These are phyloP conservation scores for Baronia brevicornis DNA, from an alignment of 2,888 invertebrate species.

Conservation along the genomic window DNA sequence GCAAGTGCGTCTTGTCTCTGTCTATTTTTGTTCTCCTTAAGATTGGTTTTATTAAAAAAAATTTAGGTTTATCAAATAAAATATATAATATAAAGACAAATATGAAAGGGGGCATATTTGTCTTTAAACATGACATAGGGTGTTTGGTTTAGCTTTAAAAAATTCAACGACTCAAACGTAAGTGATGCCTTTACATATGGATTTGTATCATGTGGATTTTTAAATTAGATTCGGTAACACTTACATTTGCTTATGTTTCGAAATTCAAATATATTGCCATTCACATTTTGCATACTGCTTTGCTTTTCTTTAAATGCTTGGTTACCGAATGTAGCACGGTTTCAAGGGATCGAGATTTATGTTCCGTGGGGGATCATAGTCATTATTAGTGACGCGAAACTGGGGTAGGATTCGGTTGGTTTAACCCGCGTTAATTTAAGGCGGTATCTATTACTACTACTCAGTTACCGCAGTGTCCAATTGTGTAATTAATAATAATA, in stretches of 20 bases:
- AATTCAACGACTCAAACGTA: too few relatives aligned
- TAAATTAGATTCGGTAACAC: slow-evolving; percentile 1
- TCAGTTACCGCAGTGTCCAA: slow-evolving; percentile 13
- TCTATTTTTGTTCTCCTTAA: too few relatives aligned
- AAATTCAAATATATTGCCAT: slow-evolving; percentile 3
- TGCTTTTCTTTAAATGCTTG: slow-evolving; percentile 9
- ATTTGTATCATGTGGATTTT: not conserved
- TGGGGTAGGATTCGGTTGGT: slow-evolving; percentile 14
- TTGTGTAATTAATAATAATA: slow-evolving; percentile 12
- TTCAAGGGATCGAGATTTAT: slow-evolving; percentile 14
- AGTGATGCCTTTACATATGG: not conserved
- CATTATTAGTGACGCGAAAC: slow-evolving; percentile 15
- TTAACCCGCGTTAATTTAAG: slow-evolving; percentile 15
- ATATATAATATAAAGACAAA: too few relatives aligned
- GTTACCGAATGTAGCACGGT: slow-evolving; percentile 3
- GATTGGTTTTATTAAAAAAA: too few relatives aligned
- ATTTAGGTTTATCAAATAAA: too few relatives aligned
- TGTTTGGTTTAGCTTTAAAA: too few relatives aligned
- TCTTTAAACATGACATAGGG: too few relatives aligned
- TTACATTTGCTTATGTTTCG: not conserved
- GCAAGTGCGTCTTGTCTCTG: too few relatives aligned
- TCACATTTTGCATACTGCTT: slow-evolving; percentile 10
- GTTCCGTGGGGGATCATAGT: slow-evolving; percentile 13
- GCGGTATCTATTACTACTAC: slow-evolving; percentile 8
- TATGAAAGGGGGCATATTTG: too few relatives aligned